phyloP scores from a whole-genome alignment of 2,888 invertebrate genomes.

The Cephus nigrinus region DNA sequence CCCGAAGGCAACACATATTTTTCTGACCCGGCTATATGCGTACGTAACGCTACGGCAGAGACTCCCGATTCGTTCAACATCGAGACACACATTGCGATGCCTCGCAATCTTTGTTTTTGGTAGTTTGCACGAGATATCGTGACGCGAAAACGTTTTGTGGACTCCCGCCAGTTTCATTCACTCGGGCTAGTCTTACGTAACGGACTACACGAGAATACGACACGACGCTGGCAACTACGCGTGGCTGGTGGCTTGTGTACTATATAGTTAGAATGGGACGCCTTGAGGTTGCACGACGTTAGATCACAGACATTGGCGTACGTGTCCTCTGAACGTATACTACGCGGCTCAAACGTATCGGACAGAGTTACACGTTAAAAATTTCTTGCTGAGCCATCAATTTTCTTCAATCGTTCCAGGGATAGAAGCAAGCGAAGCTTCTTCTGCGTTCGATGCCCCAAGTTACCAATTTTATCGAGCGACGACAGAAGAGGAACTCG shows the following conservation, averaged over 20 bases:
- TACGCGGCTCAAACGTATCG: not conserved
- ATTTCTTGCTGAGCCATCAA: not conserved
- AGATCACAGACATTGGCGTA: not conserved
- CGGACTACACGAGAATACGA: not conserved
- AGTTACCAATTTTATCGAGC: not conserved
- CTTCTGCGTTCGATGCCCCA: not conserved
- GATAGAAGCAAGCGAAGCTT: not conserved
- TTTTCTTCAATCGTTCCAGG: not conserved
- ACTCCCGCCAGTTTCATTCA: constrained; percentile 57
- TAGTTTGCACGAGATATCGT: not conserved
- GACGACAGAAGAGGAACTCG: not conserved
- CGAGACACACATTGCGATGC: not conserved
- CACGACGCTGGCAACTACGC: not conserved
- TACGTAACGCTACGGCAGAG: not conserved
- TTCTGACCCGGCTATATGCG: not conserved
- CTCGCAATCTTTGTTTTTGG: not conserved
- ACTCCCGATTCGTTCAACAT: not conserved
- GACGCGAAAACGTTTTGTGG: constrained; percentile 36
- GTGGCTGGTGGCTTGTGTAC: not conserved
- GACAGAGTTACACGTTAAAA: not conserved
- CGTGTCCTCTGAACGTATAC: not conserved
- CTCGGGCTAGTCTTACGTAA: constrained; percentile 24
- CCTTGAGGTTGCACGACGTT: not conserved
- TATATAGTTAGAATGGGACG: not conserved
- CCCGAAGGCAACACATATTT: not conserved